Percentiles rank a stretch among this genome's conserved stretches.
Evolutionary conservation across 2,888 invertebrate species (phyloP).

Genomic region (Drosophila gaucha): DNA sequence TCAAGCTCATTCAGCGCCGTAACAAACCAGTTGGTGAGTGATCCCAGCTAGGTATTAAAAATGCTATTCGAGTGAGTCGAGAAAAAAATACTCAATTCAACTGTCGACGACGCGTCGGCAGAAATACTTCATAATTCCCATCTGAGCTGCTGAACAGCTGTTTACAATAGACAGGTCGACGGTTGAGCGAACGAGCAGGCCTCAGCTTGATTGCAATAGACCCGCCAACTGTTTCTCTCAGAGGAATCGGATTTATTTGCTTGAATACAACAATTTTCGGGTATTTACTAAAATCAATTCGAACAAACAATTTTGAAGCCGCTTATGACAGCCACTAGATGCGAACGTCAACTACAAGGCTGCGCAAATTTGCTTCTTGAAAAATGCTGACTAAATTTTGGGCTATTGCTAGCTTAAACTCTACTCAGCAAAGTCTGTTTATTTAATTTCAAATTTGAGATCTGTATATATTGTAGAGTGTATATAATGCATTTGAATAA

Average conservation of each 20-base stretch:
- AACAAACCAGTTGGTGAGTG: constrained; percentile 33
- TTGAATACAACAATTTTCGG: constrained; percentile 14
- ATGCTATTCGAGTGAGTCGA: constrained; percentile 27
- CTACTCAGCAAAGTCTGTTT: background rate
- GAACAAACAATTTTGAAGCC: constrained; percentile 6
- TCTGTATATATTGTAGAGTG: background rate
- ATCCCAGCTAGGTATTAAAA: constrained; percentile 13
- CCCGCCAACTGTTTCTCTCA: background rate
- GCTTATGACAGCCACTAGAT: constrained; percentile 4
- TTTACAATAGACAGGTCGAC: constrained; percentile 25
- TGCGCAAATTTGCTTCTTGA: background rate
- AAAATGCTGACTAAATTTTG: background rate
- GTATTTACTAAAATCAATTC: constrained; percentile 13
- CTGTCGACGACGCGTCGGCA: background rate
- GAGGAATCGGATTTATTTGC: background rate
- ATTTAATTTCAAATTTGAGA: background rate
- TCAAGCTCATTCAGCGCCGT: constrained; percentile 61
- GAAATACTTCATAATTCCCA: constrained; percentile 28
- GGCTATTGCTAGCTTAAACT: background rate
- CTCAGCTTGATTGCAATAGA: constrained; percentile 6
- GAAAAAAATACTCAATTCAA: constrained; percentile 2
- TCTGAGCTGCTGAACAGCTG: constrained; percentile 32
- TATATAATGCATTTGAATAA: background rate
- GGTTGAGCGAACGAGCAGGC: constrained; percentile 20
- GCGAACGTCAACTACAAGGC: constrained; percentile 16